Conservation (phyloP, 2,113 vertebrate genomes). For the Hyperopisus bebe region DNA sequence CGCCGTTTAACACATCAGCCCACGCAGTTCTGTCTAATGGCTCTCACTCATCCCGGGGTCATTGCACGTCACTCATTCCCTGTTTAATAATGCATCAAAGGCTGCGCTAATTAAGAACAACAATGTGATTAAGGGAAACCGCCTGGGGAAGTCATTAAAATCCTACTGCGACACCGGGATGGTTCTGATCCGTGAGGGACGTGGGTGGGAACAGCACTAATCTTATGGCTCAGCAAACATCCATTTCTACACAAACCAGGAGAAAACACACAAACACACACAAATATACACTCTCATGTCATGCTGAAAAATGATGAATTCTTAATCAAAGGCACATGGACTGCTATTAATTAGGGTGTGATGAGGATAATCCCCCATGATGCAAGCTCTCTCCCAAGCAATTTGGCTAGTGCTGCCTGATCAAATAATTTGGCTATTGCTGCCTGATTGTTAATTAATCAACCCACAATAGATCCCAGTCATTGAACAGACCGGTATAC, state of each 20-base stretch:
- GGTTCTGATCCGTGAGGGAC: not conserved
- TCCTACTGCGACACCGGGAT: not conserved
- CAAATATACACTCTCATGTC: not conserved
- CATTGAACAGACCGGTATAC: too few species aligned
- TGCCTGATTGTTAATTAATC: not conserved
- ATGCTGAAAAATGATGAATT: conserved; percentile 4
- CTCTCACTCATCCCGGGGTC: not conserved
- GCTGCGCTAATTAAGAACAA: not conserved
- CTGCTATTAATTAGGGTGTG: conserved; percentile 14
- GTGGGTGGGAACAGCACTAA: not conserved
- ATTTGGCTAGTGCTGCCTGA: not conserved
- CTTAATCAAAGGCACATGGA: conserved; percentile 17
- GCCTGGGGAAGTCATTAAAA: conserved; percentile 5
- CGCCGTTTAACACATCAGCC: not conserved
- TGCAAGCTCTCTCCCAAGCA: not conserved
- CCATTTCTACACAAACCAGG: not conserved
- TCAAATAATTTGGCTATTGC: not conserved
- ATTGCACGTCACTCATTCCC: not conserved
- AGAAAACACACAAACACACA: not conserved
- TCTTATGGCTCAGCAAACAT: not conserved
- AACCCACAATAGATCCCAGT: not conserved
- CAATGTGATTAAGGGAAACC: not conserved
- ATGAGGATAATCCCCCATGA: not conserved
- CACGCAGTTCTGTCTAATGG: not conserved
- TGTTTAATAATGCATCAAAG: not conserved